Conservation (phyloP, 2,888 invertebrate species). For the Diarsia mendica region DNA sequence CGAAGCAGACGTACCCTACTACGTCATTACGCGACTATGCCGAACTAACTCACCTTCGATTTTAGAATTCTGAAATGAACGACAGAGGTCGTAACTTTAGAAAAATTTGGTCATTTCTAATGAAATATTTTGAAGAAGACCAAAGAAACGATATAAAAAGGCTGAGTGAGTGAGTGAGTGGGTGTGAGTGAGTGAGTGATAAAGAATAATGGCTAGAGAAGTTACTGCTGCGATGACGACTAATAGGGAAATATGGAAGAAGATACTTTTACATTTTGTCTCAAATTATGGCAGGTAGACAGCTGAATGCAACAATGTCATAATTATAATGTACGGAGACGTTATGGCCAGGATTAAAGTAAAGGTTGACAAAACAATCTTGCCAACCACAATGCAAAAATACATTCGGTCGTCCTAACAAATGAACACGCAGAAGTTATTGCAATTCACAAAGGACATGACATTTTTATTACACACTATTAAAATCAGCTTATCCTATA, state of each 20-base stretch:
- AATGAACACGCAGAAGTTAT: constrained; percentile 44
- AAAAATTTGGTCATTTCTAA: no score
- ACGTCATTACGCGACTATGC: constrained; percentile 34
- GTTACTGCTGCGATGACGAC: not conserved
- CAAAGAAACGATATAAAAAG: no score
- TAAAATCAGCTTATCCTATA: constrained; percentile 69
- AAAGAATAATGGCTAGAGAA: no score
- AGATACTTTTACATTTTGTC: not conserved
- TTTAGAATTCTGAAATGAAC: not conserved
- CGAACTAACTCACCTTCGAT: not conserved
- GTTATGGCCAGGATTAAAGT: not conserved
- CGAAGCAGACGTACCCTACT: constrained; percentile 54
- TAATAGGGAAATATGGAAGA: not conserved
- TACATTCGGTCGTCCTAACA: not conserved
- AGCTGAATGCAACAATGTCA: constrained; percentile 37
- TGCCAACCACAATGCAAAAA: constrained; percentile 1
- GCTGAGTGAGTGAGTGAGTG: no score
- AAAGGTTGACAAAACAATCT: constrained; percentile 2
- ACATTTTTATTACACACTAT: constrained; percentile 61
- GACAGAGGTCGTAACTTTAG: not conserved
- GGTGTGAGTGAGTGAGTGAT: no score
- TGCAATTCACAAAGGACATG: constrained; percentile 30
- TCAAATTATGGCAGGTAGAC: constrained; percentile 21
- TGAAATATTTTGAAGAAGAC: no score
- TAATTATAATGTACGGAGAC: not conserved